A percentile compares a stretch with the other conserved stretches of the same genome.
These are phyloP conservation scores for Parambassis ranga DNA, from an alignment of 2,797 vertebrate species.

Conservation along the genomic window DNA sequence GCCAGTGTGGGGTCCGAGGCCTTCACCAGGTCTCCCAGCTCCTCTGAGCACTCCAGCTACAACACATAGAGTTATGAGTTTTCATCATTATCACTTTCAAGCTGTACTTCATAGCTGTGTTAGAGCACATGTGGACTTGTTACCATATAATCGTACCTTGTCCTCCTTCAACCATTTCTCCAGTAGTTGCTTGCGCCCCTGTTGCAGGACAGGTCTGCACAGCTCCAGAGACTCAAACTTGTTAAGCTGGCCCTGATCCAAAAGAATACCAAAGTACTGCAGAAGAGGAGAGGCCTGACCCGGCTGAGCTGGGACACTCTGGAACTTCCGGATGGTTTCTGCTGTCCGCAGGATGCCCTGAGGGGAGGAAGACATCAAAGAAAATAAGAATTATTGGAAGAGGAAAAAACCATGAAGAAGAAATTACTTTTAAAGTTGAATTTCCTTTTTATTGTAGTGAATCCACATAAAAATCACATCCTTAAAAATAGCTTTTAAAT, in stretches of 20 bases:
- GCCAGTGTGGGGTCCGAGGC: constrained; percentile 88
- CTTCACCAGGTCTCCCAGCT: constrained; percentile 92
- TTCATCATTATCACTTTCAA: background rate
- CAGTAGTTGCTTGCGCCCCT: constrained; percentile 91
- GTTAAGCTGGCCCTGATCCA: constrained; percentile 93
- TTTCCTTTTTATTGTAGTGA: background rate
- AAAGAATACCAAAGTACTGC: constrained; percentile 92
- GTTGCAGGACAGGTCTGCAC: constrained; percentile 90
- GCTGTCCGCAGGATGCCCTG: constrained; percentile 91
- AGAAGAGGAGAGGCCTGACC: constrained; percentile 91
- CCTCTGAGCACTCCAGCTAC: constrained; percentile 93
- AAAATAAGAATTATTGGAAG: background rate
- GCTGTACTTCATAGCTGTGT: too few relatives aligned
- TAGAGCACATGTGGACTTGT: too few relatives aligned
- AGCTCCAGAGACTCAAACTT: constrained; percentile 93
- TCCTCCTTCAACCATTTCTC: constrained; percentile 97
- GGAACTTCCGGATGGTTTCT: constrained; percentile 91
- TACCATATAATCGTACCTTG: constrained; percentile 88
- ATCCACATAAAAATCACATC: background rate
- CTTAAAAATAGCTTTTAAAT: too few relatives aligned
- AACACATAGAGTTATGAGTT: constrained; percentile 21
- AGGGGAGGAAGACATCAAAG: background rate
- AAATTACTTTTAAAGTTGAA: background rate
- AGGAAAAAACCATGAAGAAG: background rate
- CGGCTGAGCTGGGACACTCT: constrained; percentile 88